Evolutionary conservation across 2,113 vertebrate genomes (phyloP), one percentile per base, ranked within the genome.

Genomic region (Lophius piscatorius): DNA sequence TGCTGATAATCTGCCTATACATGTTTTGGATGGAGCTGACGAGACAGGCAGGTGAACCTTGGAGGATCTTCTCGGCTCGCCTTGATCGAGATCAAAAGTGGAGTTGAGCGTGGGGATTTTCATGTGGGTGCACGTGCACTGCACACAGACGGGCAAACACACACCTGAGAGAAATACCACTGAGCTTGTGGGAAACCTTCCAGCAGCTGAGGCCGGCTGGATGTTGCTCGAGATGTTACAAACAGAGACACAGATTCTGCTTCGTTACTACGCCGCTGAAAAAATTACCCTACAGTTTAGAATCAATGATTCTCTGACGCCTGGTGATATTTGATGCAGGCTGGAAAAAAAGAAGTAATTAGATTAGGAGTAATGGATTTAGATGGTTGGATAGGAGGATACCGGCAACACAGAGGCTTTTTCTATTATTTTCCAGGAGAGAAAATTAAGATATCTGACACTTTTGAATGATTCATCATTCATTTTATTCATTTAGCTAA

Each of bases 191-290:
- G 41, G 68, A 57, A 28, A 16, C 58, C 61, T 78, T 72, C 64
- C 63, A 62, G 73, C 70, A 70, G 78, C 62, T 9, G 52, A 63
- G 24, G 6, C 35, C 42, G 20, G 36, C 66, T 64, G 11, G 20
- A 41, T 65, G 69, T 65, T 7, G 16, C 65, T 74, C 60, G 69
- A 71, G 74, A 60, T 33, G 34, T 39, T 35, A 50, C 65, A 76
- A 63, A 72, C 34, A 67, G 16, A 62, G 23, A 55, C 29, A 52
- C 55, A 62, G 82, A 81, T 82, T 64, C 82, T 79, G 55, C 61
- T 79, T 47, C 6, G 56, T 64, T 70, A 74, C 46, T n/a, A 3
- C 41, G 33, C 11, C 0, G 12, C 41, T 7, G 9, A 66, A 58
- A 51, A 81, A 80, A 73, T 35, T 68, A 69, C 31, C 42, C 26